phyloP scores from a whole-genome alignment of 2,888 invertebrate species.

The Mechanitis mazaeus region DNA sequence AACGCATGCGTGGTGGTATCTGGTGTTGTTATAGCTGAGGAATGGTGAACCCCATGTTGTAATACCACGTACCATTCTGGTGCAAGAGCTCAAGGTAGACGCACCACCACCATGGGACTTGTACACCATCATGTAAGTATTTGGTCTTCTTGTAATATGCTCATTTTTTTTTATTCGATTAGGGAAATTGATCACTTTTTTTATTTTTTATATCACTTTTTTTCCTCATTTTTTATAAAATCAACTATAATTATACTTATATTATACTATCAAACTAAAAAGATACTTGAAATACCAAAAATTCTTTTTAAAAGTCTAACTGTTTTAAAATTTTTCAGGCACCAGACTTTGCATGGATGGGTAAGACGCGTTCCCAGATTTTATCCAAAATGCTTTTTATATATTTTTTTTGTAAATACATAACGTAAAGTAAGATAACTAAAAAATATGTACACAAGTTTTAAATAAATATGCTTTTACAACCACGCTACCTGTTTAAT shows the following conservation, averaged over 20 bases:
- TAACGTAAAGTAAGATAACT: conserved; percentile 41
- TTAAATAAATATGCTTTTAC: conserved; percentile 57
- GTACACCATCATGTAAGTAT: conserved; percentile 38
- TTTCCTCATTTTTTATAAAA: too few relatives aligned
- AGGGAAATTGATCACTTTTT: conserved; percentile 25
- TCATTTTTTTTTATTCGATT: background rate
- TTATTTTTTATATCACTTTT: conserved; percentile 25
- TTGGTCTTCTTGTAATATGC: conserved; percentile 13
- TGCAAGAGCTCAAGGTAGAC: conserved; percentile 40
- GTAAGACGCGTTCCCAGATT: conserved; percentile 38
- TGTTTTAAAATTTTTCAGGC: conserved; percentile 16
- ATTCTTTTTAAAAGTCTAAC: conserved; percentile 33
- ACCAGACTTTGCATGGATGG: conserved; percentile 24
- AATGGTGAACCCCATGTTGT: conserved; percentile 49
- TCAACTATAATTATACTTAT: too few relatives aligned
- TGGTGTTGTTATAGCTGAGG: conserved; percentile 63
- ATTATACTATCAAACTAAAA: too few relatives aligned
- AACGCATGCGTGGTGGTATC: conserved; percentile 65
- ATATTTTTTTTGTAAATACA: conserved; percentile 39
- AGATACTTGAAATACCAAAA: background rate
- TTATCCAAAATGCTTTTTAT: conserved; percentile 34
- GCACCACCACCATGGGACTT: conserved; percentile 33
- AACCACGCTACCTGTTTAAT: conserved; percentile 56
- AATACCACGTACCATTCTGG: conserved; percentile 58
- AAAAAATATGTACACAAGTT: conserved; percentile 46